Evolutionary conservation across 2,888 invertebrate genomes (phyloP).

Genomic region (Microchrysa polita): DNA sequence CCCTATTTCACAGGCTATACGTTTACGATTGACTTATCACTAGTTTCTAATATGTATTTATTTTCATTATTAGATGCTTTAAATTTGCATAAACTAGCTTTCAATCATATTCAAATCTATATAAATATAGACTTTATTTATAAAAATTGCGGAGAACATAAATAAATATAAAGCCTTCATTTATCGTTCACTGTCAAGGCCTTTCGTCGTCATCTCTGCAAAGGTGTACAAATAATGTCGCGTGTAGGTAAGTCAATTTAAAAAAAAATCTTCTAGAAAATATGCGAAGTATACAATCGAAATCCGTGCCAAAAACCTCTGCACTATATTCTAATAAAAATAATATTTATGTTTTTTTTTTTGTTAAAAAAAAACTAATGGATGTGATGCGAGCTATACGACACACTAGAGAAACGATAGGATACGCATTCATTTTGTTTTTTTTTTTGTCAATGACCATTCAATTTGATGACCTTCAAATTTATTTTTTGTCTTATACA

Average conservation of each 20-base stretch:
- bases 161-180: neutral
- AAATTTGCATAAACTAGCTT: too few species aligned
- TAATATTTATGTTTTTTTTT: too few species aligned
- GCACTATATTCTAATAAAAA: neutral
- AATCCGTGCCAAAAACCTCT: neutral
- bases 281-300: neutral
- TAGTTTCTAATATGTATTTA: too few species aligned
- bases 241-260: neutral
- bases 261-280: neutral
- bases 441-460: conserved; percentile 15
- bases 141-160: neutral
- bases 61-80: too few species aligned
- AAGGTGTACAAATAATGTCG: neutral
- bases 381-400: too few species aligned
- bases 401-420: too few species aligned
- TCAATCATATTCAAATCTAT: too few species aligned
- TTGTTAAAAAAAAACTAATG: too few species aligned
- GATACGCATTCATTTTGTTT: too few species aligned
- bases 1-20: too few species aligned
- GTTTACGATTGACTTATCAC: too few species aligned
- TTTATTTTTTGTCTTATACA: neutral
- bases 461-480: conserved; percentile 13
- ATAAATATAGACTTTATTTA: too few species aligned
- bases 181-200: conserved; percentile 15
- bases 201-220: neutral